Conservation (phyloP, 2,888 invertebrate species). For the Synanthedon myopaeformis region DNA sequence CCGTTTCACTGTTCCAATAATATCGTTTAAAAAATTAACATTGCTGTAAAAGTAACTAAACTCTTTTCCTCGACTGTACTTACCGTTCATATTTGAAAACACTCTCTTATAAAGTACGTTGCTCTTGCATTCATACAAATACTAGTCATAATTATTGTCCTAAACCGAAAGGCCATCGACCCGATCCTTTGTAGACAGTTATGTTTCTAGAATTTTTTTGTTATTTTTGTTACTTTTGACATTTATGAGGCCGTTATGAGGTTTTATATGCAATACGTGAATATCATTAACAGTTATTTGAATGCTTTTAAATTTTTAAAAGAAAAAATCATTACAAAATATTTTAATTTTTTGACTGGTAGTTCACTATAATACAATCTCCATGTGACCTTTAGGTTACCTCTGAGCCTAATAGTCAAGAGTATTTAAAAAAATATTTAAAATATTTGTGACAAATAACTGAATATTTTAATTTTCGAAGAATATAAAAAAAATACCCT, state of each 20-base stretch:
- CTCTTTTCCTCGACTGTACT: constrained; percentile 2
- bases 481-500: too few species aligned
- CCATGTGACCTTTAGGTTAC: too few species aligned
- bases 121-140: constrained; percentile 2
- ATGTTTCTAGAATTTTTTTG: background rate
- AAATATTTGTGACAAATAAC: too few species aligned
- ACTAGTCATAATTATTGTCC: background rate
- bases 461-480: too few species aligned
- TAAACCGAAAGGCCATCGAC: background rate
- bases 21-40: background rate
- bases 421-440: too few species aligned
- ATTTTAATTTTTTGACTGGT: background rate
- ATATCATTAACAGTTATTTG: background rate
- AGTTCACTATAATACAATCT: too few species aligned
- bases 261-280: background rate
- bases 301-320: too few species aligned
- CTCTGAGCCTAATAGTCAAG: too few species aligned
- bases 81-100: background rate
- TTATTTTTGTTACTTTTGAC: background rate
- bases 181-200: background rate
- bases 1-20: too few species aligned
- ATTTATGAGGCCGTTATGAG: background rate
- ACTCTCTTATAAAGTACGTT: constrained; percentile 2
- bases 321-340: too few species aligned
- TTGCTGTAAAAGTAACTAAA: background rate